Conservation (phyloP, 30 jellyfish, hydroid and myxozoan species). For the Calvadosia cruxmelitensis region DNA sequence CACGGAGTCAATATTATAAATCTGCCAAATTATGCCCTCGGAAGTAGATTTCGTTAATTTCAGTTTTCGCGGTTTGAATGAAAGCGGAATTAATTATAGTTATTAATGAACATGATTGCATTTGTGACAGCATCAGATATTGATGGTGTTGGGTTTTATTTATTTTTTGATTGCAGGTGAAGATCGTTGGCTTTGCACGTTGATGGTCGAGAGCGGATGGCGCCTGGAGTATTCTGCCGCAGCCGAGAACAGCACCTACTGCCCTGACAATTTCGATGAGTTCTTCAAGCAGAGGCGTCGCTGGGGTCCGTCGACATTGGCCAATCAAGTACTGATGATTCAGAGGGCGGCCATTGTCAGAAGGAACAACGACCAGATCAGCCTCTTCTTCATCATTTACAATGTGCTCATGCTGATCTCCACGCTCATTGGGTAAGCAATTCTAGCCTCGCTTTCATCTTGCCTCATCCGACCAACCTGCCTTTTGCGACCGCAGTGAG, state of each 20-base stretch:
- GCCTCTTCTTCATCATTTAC: constrained; percentile 55
- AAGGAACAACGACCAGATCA: constrained; percentile 53
- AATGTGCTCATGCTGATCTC: constrained; percentile 66
- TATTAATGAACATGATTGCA: no score
- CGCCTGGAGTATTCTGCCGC: constrained; percentile 85
- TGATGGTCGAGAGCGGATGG: constrained; percentile 95
- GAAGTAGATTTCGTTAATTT: no score
- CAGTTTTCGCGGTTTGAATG: no score
- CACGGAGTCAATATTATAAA: no score
- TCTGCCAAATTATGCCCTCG: no score
- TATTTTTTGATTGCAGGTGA: constrained; percentile 39
- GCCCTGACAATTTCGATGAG: constrained; percentile 91
- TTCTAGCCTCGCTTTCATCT: not conserved
- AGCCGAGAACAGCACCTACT: constrained; percentile 81
- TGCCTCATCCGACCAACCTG: not conserved
- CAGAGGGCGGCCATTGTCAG: constrained; percentile 37
- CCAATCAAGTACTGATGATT: constrained; percentile 59
- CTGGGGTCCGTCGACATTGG: constrained; percentile 96
- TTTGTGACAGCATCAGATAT: no score
- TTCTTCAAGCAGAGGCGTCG: constrained; percentile 84
- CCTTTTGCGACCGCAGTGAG: no score
- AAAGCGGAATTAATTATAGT: no score
- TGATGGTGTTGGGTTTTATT: no score
- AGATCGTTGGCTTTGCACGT: constrained; percentile 96
- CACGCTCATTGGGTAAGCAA: constrained; percentile 70